These are phyloP conservation scores for Spialia ferax DNA, from an alignment of 2,888 invertebrate genomes.

Conservation along the genomic window DNA sequence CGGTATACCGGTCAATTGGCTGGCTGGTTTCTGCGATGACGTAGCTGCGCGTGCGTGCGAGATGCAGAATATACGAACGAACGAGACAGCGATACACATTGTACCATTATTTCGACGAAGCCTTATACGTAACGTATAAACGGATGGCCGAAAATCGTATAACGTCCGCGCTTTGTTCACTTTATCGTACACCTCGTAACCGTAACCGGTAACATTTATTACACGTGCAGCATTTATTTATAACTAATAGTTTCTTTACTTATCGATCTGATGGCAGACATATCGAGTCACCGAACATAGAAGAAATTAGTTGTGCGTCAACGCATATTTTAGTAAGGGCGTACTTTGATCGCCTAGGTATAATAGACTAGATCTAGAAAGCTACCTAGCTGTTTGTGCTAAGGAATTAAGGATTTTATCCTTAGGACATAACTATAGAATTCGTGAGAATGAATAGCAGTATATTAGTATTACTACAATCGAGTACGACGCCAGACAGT, in stretches of 20 bases:
- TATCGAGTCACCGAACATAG: constrained; percentile 21
- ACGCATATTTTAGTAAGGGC: constrained; percentile 33
- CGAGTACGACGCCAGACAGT: constrained; percentile 29
- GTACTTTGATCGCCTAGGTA: constrained; percentile 4
- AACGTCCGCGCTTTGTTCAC: constrained; percentile 76
- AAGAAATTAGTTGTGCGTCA: constrained; percentile 33
- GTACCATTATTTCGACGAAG: constrained; percentile 78
- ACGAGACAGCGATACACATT: constrained; percentile 60
- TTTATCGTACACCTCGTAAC: constrained; percentile 58
- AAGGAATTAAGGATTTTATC: too few species aligned
- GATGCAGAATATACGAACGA: constrained; percentile 54
- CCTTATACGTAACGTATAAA: constrained; percentile 79
- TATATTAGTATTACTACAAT: too few species aligned
- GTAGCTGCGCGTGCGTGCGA: constrained; percentile 67
- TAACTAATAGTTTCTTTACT: constrained; percentile 48
- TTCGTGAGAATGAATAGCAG: constrained; percentile 20
- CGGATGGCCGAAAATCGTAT: constrained; percentile 80
- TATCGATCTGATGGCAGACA: constrained; percentile 38
- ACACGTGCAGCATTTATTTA: constrained; percentile 59
- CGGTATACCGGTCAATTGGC: constrained; percentile 86
- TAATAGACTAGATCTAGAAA: constrained; percentile 17
- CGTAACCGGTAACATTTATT: constrained; percentile 59
- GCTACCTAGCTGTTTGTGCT: too few species aligned
- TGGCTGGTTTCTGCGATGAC: constrained; percentile 85
- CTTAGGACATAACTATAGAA: too few species aligned